These are phyloP conservation scores for Galbula dea DNA, from an alignment of 2,113 vertebrate genomes.

Conservation along the genomic window DNA sequence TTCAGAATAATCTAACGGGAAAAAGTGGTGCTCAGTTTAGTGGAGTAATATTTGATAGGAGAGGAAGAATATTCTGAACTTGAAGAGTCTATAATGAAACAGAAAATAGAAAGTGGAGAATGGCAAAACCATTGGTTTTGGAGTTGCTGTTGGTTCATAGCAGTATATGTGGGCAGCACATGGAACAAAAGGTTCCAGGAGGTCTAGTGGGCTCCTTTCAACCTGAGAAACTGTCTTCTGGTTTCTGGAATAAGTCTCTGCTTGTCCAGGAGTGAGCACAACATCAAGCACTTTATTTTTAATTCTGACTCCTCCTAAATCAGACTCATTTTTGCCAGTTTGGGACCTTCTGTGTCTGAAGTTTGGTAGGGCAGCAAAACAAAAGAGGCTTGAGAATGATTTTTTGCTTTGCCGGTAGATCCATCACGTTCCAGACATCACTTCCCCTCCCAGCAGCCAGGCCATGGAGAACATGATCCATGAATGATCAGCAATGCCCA, in stretches of 20 bases:
- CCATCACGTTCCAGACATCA: background rate
- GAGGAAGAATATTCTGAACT: background rate
- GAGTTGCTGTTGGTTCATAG: background rate
- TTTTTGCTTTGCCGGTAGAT: background rate
- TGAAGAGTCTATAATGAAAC: background rate
- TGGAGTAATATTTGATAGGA: background rate
- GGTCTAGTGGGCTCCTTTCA: background rate
- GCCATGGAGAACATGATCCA: background rate
- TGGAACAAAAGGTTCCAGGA: background rate
- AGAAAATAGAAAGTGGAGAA: no score
- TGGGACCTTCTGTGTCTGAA: background rate
- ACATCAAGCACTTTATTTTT: background rate
- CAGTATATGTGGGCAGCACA: background rate
- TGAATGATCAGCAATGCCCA: background rate
- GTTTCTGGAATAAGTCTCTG: background rate
- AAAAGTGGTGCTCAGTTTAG: background rate
- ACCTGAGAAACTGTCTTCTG: background rate
- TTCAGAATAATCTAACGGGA: background rate
- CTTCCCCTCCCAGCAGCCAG: background rate
- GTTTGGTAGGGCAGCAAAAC: background rate
- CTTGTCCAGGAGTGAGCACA: background rate
- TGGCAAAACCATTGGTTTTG: background rate
- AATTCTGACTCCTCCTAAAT: constrained; percentile 31
- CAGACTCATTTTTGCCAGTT: background rate
- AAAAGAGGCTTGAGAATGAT: constrained; percentile 8